Evolutionary conservation across 2,888 invertebrate genomes (phyloP).

Genomic region (Synergus gifuensis): DNA sequence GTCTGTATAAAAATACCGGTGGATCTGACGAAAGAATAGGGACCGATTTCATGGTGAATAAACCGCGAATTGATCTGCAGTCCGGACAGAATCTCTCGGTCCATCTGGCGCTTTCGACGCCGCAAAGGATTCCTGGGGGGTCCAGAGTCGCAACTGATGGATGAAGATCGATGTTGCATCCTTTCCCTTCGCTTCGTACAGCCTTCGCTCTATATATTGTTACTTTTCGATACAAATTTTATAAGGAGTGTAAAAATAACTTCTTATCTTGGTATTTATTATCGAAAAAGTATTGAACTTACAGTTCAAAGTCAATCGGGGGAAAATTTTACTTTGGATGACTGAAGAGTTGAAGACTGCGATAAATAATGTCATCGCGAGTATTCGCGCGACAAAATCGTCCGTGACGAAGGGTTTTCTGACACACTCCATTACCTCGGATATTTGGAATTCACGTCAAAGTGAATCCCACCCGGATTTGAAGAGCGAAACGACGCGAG

Average conservation of each 20-base stretch:
- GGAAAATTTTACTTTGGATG: background rate
- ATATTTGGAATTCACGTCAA: slow-evolving; percentile 58
- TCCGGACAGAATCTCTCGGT: slow-evolving; percentile 55
- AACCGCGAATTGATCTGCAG: slow-evolving; percentile 51
- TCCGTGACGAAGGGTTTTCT: slow-evolving; percentile 68
- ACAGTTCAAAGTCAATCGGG: too few relatives aligned
- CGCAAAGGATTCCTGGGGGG: slow-evolving; percentile 53
- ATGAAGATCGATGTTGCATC: slow-evolving; percentile 73
- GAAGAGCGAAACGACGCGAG: slow-evolving; percentile 1
- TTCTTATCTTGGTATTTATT: background rate
- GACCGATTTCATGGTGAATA: slow-evolving; percentile 39
- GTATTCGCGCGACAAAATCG: slow-evolving; percentile 67
- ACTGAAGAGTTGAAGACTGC: slow-evolving; percentile 51
- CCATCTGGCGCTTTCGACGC: slow-evolving; percentile 60
- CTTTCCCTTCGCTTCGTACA: slow-evolving; percentile 41
- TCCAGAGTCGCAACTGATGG: slow-evolving; percentile 65
- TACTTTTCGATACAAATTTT: slow-evolving; percentile 2
- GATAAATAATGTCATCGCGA: slow-evolving; percentile 68
- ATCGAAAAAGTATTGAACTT: too few relatives aligned
- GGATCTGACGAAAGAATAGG: background rate
- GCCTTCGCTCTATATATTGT: slow-evolving; percentile 12
- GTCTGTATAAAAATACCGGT: background rate
- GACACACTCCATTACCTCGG: slow-evolving; percentile 74
- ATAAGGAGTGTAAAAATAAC: background rate
- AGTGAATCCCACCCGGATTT: slow-evolving; percentile 51